Base-by-base conservation (phyloP, 2,797 vertebrate species). In the Podargus strigoides region DNA sequence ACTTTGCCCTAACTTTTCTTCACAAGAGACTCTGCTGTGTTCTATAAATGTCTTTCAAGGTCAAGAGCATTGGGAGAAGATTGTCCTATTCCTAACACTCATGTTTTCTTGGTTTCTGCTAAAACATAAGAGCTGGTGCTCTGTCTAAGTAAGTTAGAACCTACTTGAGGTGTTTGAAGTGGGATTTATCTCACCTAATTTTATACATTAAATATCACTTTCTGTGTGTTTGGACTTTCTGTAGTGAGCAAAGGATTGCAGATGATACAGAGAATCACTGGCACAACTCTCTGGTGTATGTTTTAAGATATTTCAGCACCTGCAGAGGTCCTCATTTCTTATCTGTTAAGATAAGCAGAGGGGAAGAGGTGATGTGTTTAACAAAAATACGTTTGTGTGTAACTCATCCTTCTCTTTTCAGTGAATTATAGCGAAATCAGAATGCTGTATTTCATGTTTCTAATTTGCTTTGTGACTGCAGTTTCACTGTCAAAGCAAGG, bases 21-120 rank as follows among this genome's bases (percentile, higher is more conserved):
- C 52, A 50, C 20, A n/a, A 3, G 0, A 0, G 63, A 9, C 10
- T 55, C 3, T 14, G 13, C 55, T 63, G 12, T n/a, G 20, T 82
- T 85, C 56, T 95, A 1, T 32, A 53, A 59, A 39, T 10, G 12
- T 56, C 10, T 56, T 28, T 80, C 30, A 10, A 83, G 24, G 49
- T 36, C 19, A 80, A 27, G 6, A 72, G 23, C 55, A 22, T 6
- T n/a, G 37, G 69, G 23, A 79, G 30, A 52, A 76, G 44, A 52
- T 30, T 27, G 9, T 53, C 50, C 39, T 6, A 6, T 67, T 76
- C 49, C 77, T 56, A 42, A 60, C 17, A 5, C 11, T 46, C 10
- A 8, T 74, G 73, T 64, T 73, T 8, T 66, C 47, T 72, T 66
- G 47, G 7, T 50, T 82, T 73, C 67, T 85, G 20, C 56, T 58